Evolutionary conservation across 1,140 invertebrate species (phyloP).

Genomic region (Cotesia typhae): DNA sequence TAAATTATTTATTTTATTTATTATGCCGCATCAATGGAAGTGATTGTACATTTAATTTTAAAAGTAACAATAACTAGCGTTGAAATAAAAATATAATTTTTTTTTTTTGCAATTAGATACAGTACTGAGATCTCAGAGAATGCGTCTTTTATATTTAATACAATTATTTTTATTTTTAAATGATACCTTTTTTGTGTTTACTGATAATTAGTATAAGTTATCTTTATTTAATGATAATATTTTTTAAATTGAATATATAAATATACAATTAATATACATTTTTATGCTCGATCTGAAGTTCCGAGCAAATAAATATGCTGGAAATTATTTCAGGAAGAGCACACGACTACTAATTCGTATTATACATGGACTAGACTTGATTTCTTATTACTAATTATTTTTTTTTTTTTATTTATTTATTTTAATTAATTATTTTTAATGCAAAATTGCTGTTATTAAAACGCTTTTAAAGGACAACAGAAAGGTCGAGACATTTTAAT

Average conservation of each 20-base stretch:
- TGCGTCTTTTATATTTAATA: conserved; percentile 32
- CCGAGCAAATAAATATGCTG: conserved; percentile 48
- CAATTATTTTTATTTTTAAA: too few species aligned
- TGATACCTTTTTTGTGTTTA: conserved; percentile 21
- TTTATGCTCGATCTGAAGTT: conserved; percentile 58
- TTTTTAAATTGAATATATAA: conserved; percentile 41
- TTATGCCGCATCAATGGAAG: too few species aligned
- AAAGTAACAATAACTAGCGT: too few species aligned
- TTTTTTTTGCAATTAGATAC: too few species aligned
- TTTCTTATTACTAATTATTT: conserved; percentile 64
- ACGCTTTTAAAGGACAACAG: conserved; percentile 46
- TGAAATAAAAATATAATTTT: too few species aligned
- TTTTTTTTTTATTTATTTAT: conserved; percentile 26
- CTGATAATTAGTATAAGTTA: conserved; percentile 25
- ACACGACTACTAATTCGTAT: conserved; percentile 62
- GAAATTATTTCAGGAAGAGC: conserved; percentile 63
- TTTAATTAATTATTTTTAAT: conserved; percentile 40
- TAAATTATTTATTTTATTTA: too few species aligned
- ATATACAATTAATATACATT: conserved; percentile 61
- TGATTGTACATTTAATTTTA: too few species aligned
- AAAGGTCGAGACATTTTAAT: conserved; percentile 44
- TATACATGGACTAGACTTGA: conserved; percentile 66
- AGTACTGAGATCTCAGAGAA: conserved; percentile 10
- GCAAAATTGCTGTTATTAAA: conserved; percentile 56
- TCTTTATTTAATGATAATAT: conserved; percentile 40